phyloP scores from a whole-genome alignment of 2,113 vertebrate species.

The Elaphurus davidianus region DNA sequence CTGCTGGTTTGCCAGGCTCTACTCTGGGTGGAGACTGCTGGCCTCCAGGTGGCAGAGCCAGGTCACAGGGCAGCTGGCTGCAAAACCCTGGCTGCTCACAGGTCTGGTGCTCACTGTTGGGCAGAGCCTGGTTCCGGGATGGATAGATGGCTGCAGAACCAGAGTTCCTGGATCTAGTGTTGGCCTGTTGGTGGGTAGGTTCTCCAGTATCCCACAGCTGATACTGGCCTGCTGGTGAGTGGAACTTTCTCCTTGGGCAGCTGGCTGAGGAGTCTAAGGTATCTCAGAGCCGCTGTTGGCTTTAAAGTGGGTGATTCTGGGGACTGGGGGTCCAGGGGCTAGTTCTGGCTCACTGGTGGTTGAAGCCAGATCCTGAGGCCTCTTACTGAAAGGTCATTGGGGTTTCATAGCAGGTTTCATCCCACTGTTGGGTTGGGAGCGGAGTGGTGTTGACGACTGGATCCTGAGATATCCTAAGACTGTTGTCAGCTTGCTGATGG shows the following conservation, averaged over 20 bases:
- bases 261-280: neutral
- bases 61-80: neutral
- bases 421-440: neutral
- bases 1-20: neutral
- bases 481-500: neutral
- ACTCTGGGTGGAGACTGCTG: neutral
- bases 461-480: neutral
- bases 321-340: neutral
- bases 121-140: neutral
- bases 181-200: neutral
- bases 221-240: neutral
- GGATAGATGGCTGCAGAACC: neutral
- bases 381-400: neutral
- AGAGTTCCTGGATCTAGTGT: neutral
- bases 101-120: neutral
- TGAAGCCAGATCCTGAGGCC: neutral
- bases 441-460: fast-evolving
- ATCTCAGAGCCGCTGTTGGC: neutral
- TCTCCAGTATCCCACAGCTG: neutral
- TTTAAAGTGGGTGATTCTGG: neutral
- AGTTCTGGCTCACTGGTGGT: neutral
- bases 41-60: neutral
- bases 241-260: neutral
- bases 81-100: neutral
- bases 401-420: neutral